Evolutionary conservation across 2,797 vertebrate species (phyloP).

Genomic region (Gallinago nigripennis): DNA sequence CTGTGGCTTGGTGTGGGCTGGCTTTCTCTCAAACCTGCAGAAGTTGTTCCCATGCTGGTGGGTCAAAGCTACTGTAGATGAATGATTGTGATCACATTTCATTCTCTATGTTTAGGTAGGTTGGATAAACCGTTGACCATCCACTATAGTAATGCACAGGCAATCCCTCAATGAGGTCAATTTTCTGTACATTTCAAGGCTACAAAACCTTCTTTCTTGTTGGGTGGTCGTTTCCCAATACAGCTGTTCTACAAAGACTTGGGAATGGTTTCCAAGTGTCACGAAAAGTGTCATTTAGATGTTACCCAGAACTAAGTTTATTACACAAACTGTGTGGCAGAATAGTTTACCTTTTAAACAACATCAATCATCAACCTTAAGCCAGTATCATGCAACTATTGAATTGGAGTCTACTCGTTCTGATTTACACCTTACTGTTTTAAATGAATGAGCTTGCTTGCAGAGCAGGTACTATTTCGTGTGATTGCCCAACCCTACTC

Average conservation of each 20-base stretch:
- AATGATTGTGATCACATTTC: accelerated
- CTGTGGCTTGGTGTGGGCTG: background rate
- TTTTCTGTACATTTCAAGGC: background rate
- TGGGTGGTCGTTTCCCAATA: background rate
- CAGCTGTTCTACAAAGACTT: background rate
- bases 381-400: background rate
- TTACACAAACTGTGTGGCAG: background rate
- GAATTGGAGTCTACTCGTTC: background rate
- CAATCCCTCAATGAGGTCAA: background rate
- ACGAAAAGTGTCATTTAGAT: background rate
- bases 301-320: background rate
- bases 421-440: background rate
- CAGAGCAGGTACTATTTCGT: background rate
- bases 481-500: background rate
- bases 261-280: background rate
- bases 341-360: background rate
- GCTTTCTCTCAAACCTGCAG: background rate
- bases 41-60: background rate
- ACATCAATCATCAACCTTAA: background rate
- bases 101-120: background rate
- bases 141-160: background rate
- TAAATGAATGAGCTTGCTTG: background rate
- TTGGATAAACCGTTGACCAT: background rate
- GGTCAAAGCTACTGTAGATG: background rate
- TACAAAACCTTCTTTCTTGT: background rate